phyloP scores from a whole-genome alignment of 2,797 vertebrate species.

The Argyrosomus regius region DNA sequence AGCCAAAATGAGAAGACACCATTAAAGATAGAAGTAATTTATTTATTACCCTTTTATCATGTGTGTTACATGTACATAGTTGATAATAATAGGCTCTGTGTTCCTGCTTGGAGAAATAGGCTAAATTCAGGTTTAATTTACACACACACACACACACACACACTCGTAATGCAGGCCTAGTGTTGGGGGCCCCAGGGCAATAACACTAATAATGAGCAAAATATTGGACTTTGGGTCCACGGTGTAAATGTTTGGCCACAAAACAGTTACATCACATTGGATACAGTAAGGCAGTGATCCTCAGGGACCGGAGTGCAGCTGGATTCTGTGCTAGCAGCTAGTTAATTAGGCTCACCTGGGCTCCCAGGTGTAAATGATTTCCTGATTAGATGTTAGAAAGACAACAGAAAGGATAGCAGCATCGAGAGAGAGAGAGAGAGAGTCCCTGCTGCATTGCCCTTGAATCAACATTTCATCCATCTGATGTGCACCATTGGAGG shows the following conservation, averaged over 20 bases:
- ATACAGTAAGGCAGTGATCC: neutral
- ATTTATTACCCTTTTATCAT: neutral
- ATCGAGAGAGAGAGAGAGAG: neutral
- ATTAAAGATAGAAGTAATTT: neutral
- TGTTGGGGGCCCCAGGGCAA: conserved; percentile 11
- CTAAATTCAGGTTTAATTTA: neutral
- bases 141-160: neutral
- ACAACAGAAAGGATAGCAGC: conserved; percentile 22
- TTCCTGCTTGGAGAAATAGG: neutral
- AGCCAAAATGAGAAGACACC: neutral
- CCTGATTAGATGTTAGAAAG: conserved; percentile 44
- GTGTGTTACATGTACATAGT: neutral
- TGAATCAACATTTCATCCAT: neutral
- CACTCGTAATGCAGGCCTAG: neutral
- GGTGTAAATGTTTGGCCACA: neutral
- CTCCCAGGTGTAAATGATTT: conserved; percentile 40
- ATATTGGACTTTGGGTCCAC: conserved; percentile 13
- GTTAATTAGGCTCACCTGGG: conserved; percentile 53
- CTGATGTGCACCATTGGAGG: neutral
- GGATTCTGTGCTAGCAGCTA: conserved; percentile 23
- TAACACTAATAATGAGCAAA: conserved; percentile 29
- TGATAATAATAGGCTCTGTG: no score
- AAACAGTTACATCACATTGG: conserved; percentile 9
- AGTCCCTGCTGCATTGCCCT: neutral
- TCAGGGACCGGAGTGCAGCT: conserved; percentile 43